A percentile compares a stretch with the other conserved stretches of the same genome.
Evolutionary conservation across 2,888 invertebrate species (phyloP).

Genomic region (Malthinus flaveolus): DNA sequence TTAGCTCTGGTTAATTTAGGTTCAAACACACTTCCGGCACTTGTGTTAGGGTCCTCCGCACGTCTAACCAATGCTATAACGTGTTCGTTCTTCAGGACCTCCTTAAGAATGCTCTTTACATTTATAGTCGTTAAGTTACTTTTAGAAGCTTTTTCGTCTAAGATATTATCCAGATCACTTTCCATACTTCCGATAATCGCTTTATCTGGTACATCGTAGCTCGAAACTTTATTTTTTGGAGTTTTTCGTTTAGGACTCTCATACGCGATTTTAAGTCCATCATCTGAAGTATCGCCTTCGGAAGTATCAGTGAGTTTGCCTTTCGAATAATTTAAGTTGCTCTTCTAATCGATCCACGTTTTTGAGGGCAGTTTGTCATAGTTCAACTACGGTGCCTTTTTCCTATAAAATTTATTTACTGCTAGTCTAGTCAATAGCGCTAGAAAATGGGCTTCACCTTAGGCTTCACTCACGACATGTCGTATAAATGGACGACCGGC

Average conservation of each 20-base stretch:
- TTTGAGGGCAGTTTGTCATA: no score
- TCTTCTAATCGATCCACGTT: no score
- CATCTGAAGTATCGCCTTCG: constrained; percentile 30
- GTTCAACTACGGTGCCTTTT: no score
- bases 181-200: constrained; percentile 62
- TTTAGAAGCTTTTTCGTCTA: no score
- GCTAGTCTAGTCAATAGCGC: no score
- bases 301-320: constrained; percentile 20
- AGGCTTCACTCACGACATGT: no score
- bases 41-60: constrained; percentile 41
- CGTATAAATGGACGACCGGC: no score
- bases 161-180: constrained; percentile 67
- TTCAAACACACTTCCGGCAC: constrained; percentile 58
- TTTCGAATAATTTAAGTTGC: no score
- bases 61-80: constrained; percentile 74
- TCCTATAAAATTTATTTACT: no score
- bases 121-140: no score
- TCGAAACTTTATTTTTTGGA: constrained; percentile 15
- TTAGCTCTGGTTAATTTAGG: constrained; percentile 72
- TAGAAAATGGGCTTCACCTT: no score
- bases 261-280: constrained; percentile 30
- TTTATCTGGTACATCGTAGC: constrained; percentile 34
- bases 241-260: constrained; percentile 32
- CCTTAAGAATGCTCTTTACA: no score
- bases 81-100: constrained; percentile 87